These are phyloP conservation scores for Pandemis corylana DNA, from an alignment of 2,888 invertebrate species.

Conservation along the genomic window DNA sequence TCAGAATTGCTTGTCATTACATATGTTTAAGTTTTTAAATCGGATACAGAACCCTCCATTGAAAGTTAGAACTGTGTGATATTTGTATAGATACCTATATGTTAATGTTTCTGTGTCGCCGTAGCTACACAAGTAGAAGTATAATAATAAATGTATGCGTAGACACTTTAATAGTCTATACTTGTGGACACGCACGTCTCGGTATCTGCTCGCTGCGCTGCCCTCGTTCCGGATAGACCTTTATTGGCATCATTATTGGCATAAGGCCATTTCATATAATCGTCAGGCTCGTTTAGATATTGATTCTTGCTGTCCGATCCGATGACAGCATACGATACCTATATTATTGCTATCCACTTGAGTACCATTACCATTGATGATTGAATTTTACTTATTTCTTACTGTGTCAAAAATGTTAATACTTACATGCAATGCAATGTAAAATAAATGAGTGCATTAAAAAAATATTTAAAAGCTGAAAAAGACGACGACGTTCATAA, in stretches of 20 bases:
- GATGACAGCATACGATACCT: not conserved
- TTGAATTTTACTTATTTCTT: no score
- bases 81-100: not conserved
- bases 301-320: not conserved
- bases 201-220: slow-evolving; percentile 70
- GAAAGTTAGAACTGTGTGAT: not conserved
- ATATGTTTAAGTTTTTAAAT: not conserved
- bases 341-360: not conserved
- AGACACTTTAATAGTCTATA: slow-evolving; percentile 79
- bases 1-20: no score
- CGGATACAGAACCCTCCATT: not conserved
- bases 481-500: no score
- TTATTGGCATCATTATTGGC: slow-evolving; percentile 6
- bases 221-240: slow-evolving; percentile 71
- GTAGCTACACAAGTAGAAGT: not conserved
- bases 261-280: slow-evolving; percentile 1
- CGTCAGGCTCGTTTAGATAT: slow-evolving; percentile 1
- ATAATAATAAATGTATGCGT: slow-evolving; percentile 46
- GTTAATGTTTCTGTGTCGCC: not conserved
- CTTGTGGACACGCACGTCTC: slow-evolving; percentile 10
- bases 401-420: no score
- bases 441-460: no score
- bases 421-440: no score
- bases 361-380: no score
- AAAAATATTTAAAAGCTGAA: no score